Conservation (phyloP, 2,888 invertebrate species). For the Thymelicus lineola region DNA sequence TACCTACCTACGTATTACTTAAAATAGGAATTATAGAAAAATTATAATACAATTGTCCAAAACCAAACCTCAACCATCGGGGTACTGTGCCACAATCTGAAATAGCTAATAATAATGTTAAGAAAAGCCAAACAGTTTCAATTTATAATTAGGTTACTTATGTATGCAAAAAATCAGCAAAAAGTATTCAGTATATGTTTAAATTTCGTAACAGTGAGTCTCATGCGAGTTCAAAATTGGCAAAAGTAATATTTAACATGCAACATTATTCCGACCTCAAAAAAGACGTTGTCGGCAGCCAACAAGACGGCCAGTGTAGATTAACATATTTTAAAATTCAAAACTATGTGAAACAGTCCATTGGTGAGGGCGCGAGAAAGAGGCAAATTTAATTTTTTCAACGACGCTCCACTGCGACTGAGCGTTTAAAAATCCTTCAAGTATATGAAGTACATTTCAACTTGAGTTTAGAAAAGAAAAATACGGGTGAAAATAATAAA, state of each 20-base stretch:
- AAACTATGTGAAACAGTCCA: conserved; percentile 72
- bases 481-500: conserved; percentile 79
- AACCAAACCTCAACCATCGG: too few species aligned
- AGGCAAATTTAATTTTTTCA: conserved; percentile 73
- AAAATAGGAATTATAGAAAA: too few species aligned
- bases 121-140: too few species aligned
- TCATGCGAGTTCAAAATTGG: conserved; percentile 23
- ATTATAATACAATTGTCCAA: too few species aligned
- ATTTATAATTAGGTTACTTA: neutral
- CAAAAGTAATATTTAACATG: conserved; percentile 33
- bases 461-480: conserved; percentile 77
- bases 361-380: conserved; percentile 65
- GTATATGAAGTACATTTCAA: conserved; percentile 68
- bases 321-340: conserved; percentile 76
- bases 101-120: too few species aligned
- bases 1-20: too few species aligned
- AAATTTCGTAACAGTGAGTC: conserved; percentile 25
- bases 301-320: conserved; percentile 54
- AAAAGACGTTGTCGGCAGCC: conserved; percentile 46
- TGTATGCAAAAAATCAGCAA: too few species aligned
- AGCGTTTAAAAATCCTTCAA: conserved; percentile 59
- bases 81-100: too few species aligned
- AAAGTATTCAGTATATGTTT: neutral
- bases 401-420: conserved; percentile 58
- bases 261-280: conserved; percentile 22